Evolutionary conservation across 2,113 vertebrate species (phyloP).

Genomic region (Empidonax alnorum): DNA sequence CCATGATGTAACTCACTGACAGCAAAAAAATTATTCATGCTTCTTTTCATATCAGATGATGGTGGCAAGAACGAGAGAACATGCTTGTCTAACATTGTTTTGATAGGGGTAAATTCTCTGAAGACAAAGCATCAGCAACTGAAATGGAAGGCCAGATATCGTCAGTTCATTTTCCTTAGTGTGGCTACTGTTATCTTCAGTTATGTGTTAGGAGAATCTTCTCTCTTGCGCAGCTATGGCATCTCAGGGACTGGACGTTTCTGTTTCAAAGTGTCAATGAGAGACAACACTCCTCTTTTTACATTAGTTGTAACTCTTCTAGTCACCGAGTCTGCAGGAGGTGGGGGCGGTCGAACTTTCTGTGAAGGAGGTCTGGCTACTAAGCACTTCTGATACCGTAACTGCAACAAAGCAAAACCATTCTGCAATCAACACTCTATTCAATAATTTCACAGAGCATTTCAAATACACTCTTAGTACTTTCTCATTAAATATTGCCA

Average conservation of each 20-base stretch:
- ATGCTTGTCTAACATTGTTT: conserved; percentile 82
- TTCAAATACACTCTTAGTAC: background rate
- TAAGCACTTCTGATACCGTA: conserved; percentile 98
- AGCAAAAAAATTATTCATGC: conserved; percentile 82
- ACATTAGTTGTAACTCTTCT: conserved; percentile 94
- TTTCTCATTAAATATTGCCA: background rate
- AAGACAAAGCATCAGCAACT: conserved; percentile 76
- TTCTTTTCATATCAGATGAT: conserved; percentile 80
- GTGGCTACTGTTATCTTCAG: conserved; percentile 44
- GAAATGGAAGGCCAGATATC: conserved; percentile 64
- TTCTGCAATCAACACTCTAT: background rate
- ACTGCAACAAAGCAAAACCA: conserved; percentile 73
- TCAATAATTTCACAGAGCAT: background rate
- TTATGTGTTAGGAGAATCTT: background rate
- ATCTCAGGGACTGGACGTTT: conserved; percentile 90
- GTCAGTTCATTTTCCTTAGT: conserved; percentile 8
- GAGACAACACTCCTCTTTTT: conserved; percentile 92
- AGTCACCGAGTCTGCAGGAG: conserved; percentile 89
- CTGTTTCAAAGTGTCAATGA: conserved; percentile 99
- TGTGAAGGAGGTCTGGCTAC: conserved; percentile 92
- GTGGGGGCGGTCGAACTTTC: conserved; percentile 83
- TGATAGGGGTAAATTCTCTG: conserved; percentile 66
- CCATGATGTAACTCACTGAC: conserved; percentile 73
- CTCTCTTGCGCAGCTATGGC: conserved; percentile 72
- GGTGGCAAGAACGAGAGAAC: conserved; percentile 78